Evolutionary conservation across 2,888 invertebrate species (phyloP), one percentile per base, ranked within the genome.

Genomic region (Bursaphelenchus okinawaensis): DNA sequence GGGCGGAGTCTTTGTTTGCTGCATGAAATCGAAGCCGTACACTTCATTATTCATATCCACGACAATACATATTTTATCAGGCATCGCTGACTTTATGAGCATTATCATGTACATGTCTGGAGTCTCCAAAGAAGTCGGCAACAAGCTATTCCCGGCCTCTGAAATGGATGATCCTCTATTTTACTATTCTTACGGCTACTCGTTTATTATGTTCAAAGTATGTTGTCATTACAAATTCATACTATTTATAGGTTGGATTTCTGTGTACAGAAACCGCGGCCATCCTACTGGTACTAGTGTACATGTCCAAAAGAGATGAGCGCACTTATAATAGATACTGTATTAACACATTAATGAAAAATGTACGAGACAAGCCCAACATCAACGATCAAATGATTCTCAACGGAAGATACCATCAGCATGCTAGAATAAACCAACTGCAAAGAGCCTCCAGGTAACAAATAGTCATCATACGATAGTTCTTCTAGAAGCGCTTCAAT

Each of bases 131-230:
- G 80, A 80, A 73, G 80, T 83, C 20, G 82, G 82, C 27, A 80
- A 80, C 60, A 82, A 82, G 57, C 75, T 82, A 28, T 80, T 75
- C 56, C 77, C 79, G 1, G 78, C 77, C 0, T 69, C 75, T 4
- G 77, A 79, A 52, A 75, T 82, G 75, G 82, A 82, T 62, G 80
- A 82, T 57, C 80, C 82, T 0, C 40, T 82, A n/a, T 83, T 82
- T 63, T 71, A 77, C 61, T 81, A 77, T 65, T 68, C 75, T 7
- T 82, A 82, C 66, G 82, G 82, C 0, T 80, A 71, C 60, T 78
- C 78, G 7, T 80, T 82, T 55, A 75, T 79, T 55, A 65, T 72
- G n/a, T 52, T 82, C 8, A 81, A 81, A 65, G 80, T 76, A 19
- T 40, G 29, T 55, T 31, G 19, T 3, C 50, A 58, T 20, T n/a